Percentiles rank a stretch among this genome's conserved stretches.
Conservation (phyloP, 2,113 vertebrate species). For the Plectropomus leopardus region DNA sequence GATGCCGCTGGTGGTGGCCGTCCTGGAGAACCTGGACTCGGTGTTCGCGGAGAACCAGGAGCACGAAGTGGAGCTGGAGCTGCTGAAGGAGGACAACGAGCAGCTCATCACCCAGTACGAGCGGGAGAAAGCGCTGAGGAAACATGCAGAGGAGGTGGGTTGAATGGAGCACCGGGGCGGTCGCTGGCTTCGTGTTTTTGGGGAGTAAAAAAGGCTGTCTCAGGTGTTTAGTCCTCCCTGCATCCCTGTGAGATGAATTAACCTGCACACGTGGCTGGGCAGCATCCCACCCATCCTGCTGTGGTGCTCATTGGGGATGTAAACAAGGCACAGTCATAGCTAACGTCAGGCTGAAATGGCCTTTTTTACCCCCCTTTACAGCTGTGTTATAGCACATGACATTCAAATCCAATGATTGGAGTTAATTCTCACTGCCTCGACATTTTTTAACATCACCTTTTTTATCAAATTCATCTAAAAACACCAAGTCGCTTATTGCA, state of each 20-base stretch:
- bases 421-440: neutral
- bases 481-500: slow-evolving; percentile 8
- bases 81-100: slow-evolving; percentile 95
- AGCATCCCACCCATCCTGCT: slow-evolving; percentile 36
- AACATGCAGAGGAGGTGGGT: slow-evolving; percentile 92
- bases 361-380: no score
- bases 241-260: slow-evolving; percentile 23
- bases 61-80: slow-evolving; percentile 95
- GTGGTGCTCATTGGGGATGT: slow-evolving; percentile 47
- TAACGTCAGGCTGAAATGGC: slow-evolving; percentile 27
- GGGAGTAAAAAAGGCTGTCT: neutral
- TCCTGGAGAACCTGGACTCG: slow-evolving; percentile 97
- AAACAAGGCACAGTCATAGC: slow-evolving; percentile 71
- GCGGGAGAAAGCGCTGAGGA: slow-evolving; percentile 94
- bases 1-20: slow-evolving; percentile 97
- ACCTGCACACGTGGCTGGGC: slow-evolving; percentile 59
- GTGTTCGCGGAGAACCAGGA: slow-evolving; percentile 97
- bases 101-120: slow-evolving; percentile 96
- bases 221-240: slow-evolving; percentile 18
- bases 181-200: neutral
- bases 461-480: neutral
- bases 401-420: neutral
- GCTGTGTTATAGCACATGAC: neutral
- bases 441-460: neutral
- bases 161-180: neutral